Percentiles rank a stretch among this genome's conserved stretches.
Conservation (phyloP, 2,113 vertebrate genomes). For the Sapayoa aenigma region DNA sequence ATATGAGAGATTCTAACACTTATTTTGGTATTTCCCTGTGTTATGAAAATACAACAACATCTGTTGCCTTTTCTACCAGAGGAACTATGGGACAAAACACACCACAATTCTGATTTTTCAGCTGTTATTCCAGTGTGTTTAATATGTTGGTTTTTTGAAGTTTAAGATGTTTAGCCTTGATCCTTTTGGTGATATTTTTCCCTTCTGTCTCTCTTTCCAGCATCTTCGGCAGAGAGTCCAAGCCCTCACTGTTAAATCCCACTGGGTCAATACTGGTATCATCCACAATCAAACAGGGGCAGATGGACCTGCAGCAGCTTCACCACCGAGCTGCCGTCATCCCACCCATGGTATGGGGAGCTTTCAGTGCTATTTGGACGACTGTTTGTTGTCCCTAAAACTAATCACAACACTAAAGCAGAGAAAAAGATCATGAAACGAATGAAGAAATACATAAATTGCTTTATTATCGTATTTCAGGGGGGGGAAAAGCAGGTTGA, state of each 20-base stretch:
- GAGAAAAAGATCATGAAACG: not conserved
- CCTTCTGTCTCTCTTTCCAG: constrained; percentile 56
- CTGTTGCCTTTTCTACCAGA: not conserved
- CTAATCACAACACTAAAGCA: not conserved
- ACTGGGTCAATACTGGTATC: constrained; percentile 85
- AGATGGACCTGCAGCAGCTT: constrained; percentile 90
- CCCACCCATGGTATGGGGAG: constrained; percentile 87
- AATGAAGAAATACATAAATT: not conserved
- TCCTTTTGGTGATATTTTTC: not conserved
- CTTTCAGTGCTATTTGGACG: not conserved
- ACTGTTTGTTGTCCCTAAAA: not conserved
- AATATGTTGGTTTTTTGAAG: not conserved
- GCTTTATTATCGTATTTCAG: not conserved
- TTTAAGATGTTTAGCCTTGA: not conserved
- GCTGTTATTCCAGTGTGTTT: not conserved
- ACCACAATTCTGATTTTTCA: not conserved
- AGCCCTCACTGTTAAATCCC: constrained; percentile 86
- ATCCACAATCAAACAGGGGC: constrained; percentile 82
- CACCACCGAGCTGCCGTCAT: constrained; percentile 93
- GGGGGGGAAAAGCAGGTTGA: not conserved
- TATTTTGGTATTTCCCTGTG: not conserved
- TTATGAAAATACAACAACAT: not conserved
- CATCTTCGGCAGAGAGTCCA: constrained; percentile 86
- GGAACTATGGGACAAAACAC: not conserved
- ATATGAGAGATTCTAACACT: not conserved